Percentiles rank a stretch among this genome's conserved stretches.
Evolutionary conservation across 2,113 vertebrate species (phyloP).

Genomic region (Cebidichthys violaceus): DNA sequence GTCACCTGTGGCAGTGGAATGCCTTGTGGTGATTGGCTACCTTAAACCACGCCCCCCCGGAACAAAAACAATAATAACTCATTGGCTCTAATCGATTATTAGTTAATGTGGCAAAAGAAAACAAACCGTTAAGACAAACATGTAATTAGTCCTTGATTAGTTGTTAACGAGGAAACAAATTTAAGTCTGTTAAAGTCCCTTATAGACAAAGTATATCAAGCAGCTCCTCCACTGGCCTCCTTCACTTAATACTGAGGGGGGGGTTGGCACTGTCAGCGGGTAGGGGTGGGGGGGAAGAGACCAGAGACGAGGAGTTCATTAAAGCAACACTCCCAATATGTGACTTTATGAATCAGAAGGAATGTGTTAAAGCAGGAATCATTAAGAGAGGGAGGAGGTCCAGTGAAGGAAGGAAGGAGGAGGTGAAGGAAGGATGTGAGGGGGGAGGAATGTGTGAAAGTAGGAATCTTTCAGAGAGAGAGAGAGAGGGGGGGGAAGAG

Average conservation of each 20-base stretch:
- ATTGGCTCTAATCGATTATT: constrained; percentile 45
- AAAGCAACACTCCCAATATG: constrained; percentile 23
- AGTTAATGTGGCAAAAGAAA: constrained; percentile 26
- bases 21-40: constrained; percentile 53
- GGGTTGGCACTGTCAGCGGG: not conserved
- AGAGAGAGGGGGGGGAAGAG: not conserved
- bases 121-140: constrained; percentile 40
- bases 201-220: not conserved
- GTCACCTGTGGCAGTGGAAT: constrained; percentile 69
- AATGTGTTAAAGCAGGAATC: constrained; percentile 38
- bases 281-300: not conserved
- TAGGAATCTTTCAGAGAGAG: too few species aligned
- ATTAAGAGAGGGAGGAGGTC: not conserved
- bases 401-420: not conserved
- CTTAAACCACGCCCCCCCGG: constrained; percentile 8
- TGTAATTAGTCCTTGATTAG: constrained; percentile 9
- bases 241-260: constrained; percentile 4
- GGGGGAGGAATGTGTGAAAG: too few species aligned
- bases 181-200: constrained; percentile 40
- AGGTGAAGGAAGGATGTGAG: not conserved
- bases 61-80: constrained; percentile 14
- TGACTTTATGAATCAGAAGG: constrained; percentile 26
- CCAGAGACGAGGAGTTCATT: constrained; percentile 4
- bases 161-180: not conserved
- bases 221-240: constrained; percentile 9